Conservation (phyloP, 2,113 vertebrate species). For the zebrafish (Danio rerio) region GRCz12tu NC_133187.1:9350501-9351000, state of each 20-base stretch:
- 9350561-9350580: neutral
- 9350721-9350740: constrained; percentile 44
- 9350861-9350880: neutral
- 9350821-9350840: constrained; percentile 50
- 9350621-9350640: neutral
- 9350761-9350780: constrained; percentile 63
- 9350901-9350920: neutral
- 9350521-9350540: neutral
- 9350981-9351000: neutral
- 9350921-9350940: neutral
- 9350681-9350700: constrained; percentile 41
- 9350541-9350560: neutral
- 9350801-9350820: constrained; percentile 55
- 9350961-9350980: neutral
- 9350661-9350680: constrained; percentile 48
- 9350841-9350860: constrained; percentile 38
- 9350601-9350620: neutral
- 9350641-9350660: constrained; percentile 49
- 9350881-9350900: neutral
- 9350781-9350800: constrained; percentile 60
- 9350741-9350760: constrained; percentile 31
- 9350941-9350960: neutral
- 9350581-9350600: constrained; percentile 36
- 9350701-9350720: constrained; percentile 44
- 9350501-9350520: constrained; percentile 4